Base-by-base conservation (phyloP, 2,113 vertebrate genomes). In the Epinephelus cyanopodus region DNA sequence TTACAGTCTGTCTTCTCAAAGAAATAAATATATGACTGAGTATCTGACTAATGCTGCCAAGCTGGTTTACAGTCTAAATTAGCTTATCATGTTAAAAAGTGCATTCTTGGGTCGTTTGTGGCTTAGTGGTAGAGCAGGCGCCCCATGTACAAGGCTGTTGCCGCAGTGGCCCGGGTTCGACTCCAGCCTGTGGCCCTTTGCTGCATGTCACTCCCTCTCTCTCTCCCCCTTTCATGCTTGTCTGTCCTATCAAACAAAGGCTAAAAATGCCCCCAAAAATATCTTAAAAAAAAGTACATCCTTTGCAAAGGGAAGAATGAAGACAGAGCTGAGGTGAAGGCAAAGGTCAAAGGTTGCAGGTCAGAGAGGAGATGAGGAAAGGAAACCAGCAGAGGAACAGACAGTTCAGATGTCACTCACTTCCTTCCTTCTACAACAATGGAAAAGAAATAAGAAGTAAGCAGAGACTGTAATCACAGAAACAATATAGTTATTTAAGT, bases 361-460 rank as follows among this genome's bases (percentile, higher is more conserved):
- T 19, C 14, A 63, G 33, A 60, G 62, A 45, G 47, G 19, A 58
- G 50, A 69, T 47, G 27, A 53, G 23, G 82, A 72, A 75, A 48
- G 89, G 84, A 90, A 89, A 56, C 17, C 21, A 14, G 61, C 67
- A 57, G 69, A 71, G 52, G 52, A 45, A 57, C 68, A 63, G 73
- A 39, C 42, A n/a, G 73, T 52, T 82, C 37, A 66, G 74, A 68
- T 52, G 23, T 45, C 87, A 60, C 33, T 33, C 0, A 14, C 66
- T 87, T 87, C 85, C 85, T 87, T 86, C 82, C 79, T 58, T 1
- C 21, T 53, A 1, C 10, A 63, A 70, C 68, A 80, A 74, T 76
- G 64, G 23, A 47, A 19, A 4, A 27, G 15, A 52, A n/a, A 27
- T 0, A 1, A 42, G 25, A 23, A 64, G 52, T 29, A 18, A 69